Evolutionary conservation across 30 jellyfish, hydroid and myxozoan species (phyloP).

Genomic region (Hydractinia echinata): DNA sequence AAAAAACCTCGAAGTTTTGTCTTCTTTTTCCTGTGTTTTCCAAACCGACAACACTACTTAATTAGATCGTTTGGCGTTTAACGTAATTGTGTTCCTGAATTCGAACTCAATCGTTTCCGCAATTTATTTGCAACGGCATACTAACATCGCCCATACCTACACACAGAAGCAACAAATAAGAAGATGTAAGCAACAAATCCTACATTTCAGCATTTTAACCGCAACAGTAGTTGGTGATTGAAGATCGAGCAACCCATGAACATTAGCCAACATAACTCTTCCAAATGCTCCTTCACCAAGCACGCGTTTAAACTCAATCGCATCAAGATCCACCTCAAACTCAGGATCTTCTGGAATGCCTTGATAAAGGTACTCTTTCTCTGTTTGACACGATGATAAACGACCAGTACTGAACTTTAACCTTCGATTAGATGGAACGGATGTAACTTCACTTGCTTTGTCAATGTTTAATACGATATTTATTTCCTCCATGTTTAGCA

Average conservation of each 20-base stretch:
- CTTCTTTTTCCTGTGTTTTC: too few relatives aligned
- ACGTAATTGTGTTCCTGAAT: too few relatives aligned
- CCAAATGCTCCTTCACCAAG: conserved; percentile 99
- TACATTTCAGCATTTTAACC: conserved; percentile 89
- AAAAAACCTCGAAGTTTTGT: too few relatives aligned
- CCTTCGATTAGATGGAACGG: not conserved
- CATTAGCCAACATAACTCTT: conserved; percentile 68
- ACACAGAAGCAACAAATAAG: too few relatives aligned
- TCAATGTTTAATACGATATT: too few relatives aligned
- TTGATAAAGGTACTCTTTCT: not conserved
- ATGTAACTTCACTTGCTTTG: not conserved
- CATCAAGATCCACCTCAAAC: conserved; percentile 77
- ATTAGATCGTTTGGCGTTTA: too few relatives aligned
- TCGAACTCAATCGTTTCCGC: too few relatives aligned
- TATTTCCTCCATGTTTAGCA: too few relatives aligned
- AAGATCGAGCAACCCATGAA: conserved; percentile 58
- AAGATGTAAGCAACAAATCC: not conserved
- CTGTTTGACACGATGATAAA: not conserved
- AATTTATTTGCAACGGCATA: too few relatives aligned
- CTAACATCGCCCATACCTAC: too few relatives aligned
- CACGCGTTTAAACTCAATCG: conserved; percentile 44
- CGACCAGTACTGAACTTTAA: not conserved
- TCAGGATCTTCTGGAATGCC: conserved; percentile 41
- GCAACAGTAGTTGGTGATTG: conserved; percentile 50
- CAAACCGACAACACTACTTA: too few relatives aligned